Base-by-base conservation (phyloP, 2,113 vertebrate genomes). In the Boleophthalmus pectinirostris region DNA sequence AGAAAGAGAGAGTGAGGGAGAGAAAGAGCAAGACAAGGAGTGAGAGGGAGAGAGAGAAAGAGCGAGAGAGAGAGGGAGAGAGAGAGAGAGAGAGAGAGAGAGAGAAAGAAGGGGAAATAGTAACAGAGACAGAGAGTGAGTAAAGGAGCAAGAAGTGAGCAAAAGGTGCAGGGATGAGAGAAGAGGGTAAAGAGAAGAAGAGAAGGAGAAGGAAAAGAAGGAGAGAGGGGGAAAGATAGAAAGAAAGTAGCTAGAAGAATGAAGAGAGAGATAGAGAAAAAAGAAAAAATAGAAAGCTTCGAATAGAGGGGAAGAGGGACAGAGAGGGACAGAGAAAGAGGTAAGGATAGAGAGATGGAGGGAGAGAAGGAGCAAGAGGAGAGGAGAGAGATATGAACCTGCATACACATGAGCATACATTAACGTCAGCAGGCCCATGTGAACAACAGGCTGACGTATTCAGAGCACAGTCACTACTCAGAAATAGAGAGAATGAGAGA, bases 401-500 rank as follows among this genome's bases (percentile, higher is more conserved):
- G 80, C 64, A 71, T 83, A 82, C 64, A 71, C 76, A 69, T 83
- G 69, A 84, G 72, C 72, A 85, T 83, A 78, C 76, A 85, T 82
- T 74, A 80, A 83, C n/a, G 72, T 72, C 60, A 53, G 53, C 47
- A 74, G 67, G 66, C 77, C 84, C 79, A 68, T 61, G 33, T 45
- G 29, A 68, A 66, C 14, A 72, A 57, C 56, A 57, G 68, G 75
- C n/a, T 23, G 64, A 46, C 43, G 51, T 38, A 71, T 66, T 64
- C 45, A 73, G 70, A 6, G 47, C 14, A 35, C 56, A 76, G 5
- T 51, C 74, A 68, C 68, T 61, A 63, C n/a, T 70, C 68, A 80
- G 16, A 20, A 10, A 63, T 35, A 63, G 29, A 63, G 12, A 25
- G 3, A 24, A 25, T 29, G 29, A 29, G 29, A 29, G 25, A 35